phyloP scores from a whole-genome alignment of 1,140 invertebrate genomes.

The Sycobia sp. region DNA sequence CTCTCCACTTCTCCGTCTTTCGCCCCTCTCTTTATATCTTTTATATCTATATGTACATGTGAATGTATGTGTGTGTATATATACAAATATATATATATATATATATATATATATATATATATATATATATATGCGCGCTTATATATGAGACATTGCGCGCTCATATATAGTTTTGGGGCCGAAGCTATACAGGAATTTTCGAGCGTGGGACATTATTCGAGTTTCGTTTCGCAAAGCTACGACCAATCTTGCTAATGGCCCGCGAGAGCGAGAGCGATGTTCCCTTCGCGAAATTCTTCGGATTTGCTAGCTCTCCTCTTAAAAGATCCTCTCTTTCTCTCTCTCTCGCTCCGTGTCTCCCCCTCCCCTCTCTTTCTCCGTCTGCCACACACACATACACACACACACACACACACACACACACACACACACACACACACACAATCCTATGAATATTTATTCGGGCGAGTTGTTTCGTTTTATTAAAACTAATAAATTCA shows the following conservation, averaged over 20 bases:
- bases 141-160: too few species aligned
- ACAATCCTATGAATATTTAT: constrained; percentile 55
- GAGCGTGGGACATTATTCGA: constrained; percentile 43
- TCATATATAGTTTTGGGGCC: too few species aligned
- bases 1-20: too few species aligned
- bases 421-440: too few species aligned
- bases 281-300: constrained; percentile 44
- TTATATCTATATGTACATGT: too few species aligned
- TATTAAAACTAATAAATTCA: constrained; percentile 58
- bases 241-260: constrained; percentile 57
- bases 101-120: too few species aligned
- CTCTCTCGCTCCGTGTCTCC: neutral
- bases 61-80: too few species aligned
- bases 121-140: too few species aligned
- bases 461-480: constrained; percentile 49
- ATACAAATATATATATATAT: too few species aligned
- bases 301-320: too few species aligned
- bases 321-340: neutral
- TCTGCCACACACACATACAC: constrained; percentile 29
- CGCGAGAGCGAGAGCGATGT: constrained; percentile 37
- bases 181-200: constrained; percentile 17
- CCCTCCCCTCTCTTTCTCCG: neutral
- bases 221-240: constrained; percentile 42
- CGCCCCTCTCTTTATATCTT: too few species aligned
- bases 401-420: too few species aligned